These are phyloP conservation scores for Sylvietta virens DNA, from an alignment of 2,113 vertebrate species.

Conservation along the genomic window DNA sequence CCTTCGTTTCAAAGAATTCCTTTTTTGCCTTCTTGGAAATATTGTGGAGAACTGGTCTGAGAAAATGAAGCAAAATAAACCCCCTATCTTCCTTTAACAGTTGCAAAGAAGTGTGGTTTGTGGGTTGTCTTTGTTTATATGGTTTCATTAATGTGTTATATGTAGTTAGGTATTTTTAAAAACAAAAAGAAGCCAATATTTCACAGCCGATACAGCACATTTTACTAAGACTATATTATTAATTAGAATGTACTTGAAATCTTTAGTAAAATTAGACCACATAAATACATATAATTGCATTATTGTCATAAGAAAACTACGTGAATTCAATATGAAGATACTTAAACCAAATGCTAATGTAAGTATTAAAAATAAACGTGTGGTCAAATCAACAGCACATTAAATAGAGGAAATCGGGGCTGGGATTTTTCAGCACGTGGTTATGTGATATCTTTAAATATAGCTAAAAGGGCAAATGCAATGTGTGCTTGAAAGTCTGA, in stretches of 20 bases:
- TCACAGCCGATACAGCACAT: no score
- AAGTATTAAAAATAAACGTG: not conserved
- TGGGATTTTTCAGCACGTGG: not conserved
- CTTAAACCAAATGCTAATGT: not conserved
- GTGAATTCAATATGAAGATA: not conserved
- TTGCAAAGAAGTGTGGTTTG: not conserved
- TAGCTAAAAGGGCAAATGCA: not conserved
- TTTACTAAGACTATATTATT: not conserved
- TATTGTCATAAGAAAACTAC: not conserved
- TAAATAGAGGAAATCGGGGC: not conserved
- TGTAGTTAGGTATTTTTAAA: not conserved
- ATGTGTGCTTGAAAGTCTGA: not conserved
- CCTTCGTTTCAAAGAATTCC: not conserved
- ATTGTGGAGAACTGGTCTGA: not conserved
- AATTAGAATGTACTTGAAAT: not conserved
- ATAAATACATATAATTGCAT: not conserved
- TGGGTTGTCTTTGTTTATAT: not conserved
- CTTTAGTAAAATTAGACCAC: not conserved
- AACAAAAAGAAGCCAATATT: not conserved
- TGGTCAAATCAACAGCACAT: not conserved
- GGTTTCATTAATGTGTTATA: not conserved
- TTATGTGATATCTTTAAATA: not conserved
- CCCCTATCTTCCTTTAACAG: not conserved
- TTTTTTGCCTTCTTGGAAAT: not conserved
- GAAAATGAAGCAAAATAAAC: not conserved